Conservation (phyloP, 2,113 vertebrate genomes). For the Ploceus nigricollis region DNA sequence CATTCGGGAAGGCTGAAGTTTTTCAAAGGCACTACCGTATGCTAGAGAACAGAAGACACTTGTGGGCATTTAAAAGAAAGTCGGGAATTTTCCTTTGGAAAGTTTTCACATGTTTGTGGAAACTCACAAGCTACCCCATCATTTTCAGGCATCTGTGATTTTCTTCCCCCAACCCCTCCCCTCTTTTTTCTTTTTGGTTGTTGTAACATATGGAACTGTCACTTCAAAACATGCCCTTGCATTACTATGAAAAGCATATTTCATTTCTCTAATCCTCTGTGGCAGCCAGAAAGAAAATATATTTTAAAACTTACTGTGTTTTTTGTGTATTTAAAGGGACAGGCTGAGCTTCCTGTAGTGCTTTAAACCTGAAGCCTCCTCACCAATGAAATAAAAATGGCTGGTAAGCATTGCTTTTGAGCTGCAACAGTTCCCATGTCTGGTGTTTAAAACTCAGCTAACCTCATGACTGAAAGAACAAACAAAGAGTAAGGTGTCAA, state of each 20-base stretch:
- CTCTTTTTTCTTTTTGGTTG: background rate
- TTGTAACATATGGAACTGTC: background rate
- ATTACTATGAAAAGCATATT: background rate
- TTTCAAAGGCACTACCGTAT: background rate
- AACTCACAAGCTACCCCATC: background rate
- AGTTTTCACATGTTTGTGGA: background rate
- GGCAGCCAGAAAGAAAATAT: background rate
- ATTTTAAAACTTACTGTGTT: background rate
- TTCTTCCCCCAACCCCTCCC: fast-evolving
- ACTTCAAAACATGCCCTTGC: background rate
- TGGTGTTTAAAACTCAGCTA: background rate
- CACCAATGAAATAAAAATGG: background rate
- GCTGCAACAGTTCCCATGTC: background rate
- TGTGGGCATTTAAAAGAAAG: background rate
- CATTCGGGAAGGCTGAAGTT: background rate
- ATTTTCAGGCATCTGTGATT: constrained; percentile 4
- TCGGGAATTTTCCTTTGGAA: background rate
- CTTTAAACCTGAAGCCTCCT: background rate
- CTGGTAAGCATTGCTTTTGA: background rate
- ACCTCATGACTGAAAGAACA: background rate
- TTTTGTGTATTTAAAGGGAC: background rate
- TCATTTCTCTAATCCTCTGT: constrained; percentile 7
- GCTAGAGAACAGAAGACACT: background rate
- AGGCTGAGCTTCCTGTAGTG: background rate
- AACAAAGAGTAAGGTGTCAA: background rate